Base-by-base conservation (phyloP, 30 jellyfish, hydroid and myxozoan species). In the Catostylus mosaicus region DNA sequence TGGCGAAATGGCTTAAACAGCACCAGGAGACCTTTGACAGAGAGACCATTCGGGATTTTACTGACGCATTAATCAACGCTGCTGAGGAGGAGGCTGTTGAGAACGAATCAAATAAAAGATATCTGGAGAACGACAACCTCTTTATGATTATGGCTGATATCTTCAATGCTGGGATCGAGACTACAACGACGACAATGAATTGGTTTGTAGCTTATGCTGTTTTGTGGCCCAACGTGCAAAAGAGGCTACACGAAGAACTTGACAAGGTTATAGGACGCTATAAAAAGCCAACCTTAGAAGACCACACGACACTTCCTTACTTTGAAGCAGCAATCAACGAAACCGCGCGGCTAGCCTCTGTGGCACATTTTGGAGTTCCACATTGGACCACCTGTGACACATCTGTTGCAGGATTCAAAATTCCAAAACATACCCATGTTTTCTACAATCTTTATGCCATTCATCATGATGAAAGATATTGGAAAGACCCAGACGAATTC, bases 311-410 rank as follows among this genome's bases (percentile, higher is more conserved):
- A 1, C 83, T 87, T 22, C 90, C 85, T 12, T 77, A 87, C 77
- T 46, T 76, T 30, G 96, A 87, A 29, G 96, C 96, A 10, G 83
- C 83, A 11, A 52, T 87, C 48, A 84, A 87, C 29, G 96, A 87
- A 51, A 78, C 96, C 46, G 83, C 83, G 57, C 83, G 96, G 26
- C 63, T 87, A 43, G 88, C 91, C 9, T 87, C 96, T 24, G 88
- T 87, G 8, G 91, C 96, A 20, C 91, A 88, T 45, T 51, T 87
- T 35, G 87, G 81, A 8, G 91, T 87, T 30, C 96, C 96, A 0
- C 96, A 87, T 46, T 61, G 84, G 37, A 87, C 96, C 0, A 87
- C 91, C 14, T 77, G 96, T 73, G 91, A 87, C 73, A 87, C 96
- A 29, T 52, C 88, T 12, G 69, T 87, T 30, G 96, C 80, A 34